Percentiles rank a stretch among this genome's conserved stretches.
Evolutionary conservation across 2,113 vertebrate species (phyloP).

Genomic region (Hippopotamus amphibius): DNA sequence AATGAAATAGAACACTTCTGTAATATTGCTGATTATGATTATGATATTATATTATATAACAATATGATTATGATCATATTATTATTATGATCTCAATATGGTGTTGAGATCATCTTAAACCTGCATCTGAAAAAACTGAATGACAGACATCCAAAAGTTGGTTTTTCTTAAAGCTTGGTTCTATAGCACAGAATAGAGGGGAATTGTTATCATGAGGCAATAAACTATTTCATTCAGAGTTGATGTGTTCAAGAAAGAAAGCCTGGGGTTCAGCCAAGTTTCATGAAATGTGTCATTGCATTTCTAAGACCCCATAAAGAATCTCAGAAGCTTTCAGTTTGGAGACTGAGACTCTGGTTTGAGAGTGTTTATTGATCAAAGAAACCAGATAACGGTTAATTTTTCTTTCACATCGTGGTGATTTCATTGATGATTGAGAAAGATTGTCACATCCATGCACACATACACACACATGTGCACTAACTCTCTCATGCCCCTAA

Average conservation of each 20-base stretch:
- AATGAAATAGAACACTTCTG: background rate
- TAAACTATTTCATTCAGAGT: background rate
- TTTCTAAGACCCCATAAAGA: slow-evolving; percentile 38
- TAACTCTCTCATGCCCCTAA: background rate
- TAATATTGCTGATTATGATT: background rate
- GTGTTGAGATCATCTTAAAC: background rate
- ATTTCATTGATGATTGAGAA: background rate
- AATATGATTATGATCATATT: too few relatives aligned
- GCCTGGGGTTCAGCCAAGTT: background rate
- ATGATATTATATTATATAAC: too few relatives aligned
- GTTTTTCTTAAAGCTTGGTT: background rate
- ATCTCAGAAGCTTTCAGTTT: background rate
- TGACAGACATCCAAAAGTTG: background rate
- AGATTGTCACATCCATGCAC: background rate
- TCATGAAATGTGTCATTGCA: background rate
- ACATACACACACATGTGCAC: background rate
- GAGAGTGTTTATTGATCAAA: slow-evolving; percentile 30
- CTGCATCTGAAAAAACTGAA: background rate
- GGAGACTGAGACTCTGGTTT: background rate
- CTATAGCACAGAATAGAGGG: background rate
- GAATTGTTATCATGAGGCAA: background rate
- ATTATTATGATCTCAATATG: background rate
- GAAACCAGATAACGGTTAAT: background rate
- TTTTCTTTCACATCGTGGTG: slow-evolving; percentile 12
- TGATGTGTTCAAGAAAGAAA: background rate